A percentile compares a stretch with the other conserved stretches of the same genome.
phyloP scores from a whole-genome alignment of 2,888 invertebrate genomes.

The Tiliacea aurago region DNA sequence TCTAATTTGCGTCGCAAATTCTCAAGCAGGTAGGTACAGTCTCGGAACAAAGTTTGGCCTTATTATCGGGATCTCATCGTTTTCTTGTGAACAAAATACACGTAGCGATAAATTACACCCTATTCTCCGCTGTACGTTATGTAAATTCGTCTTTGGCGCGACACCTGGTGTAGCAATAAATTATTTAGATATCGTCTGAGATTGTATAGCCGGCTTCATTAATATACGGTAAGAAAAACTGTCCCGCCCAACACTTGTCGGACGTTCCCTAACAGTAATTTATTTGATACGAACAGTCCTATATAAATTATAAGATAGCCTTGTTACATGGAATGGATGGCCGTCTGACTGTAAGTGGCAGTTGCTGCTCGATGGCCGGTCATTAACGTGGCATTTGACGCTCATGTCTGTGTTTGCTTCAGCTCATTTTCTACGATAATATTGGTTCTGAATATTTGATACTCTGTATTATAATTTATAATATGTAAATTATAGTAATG shows the following conservation, averaged over 20 bases:
- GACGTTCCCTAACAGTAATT: slow-evolving; percentile 73
- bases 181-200: slow-evolving; percentile 86
- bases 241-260: slow-evolving; percentile 71
- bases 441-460: slow-evolving; percentile 25
- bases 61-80: slow-evolving; percentile 78
- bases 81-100: slow-evolving; percentile 77
- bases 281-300: slow-evolving; percentile 63
- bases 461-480: slow-evolving; percentile 14
- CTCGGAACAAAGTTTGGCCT: slow-evolving; percentile 62
- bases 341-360: slow-evolving; percentile 37
- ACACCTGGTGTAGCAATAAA: slow-evolving; percentile 85
- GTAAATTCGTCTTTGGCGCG: slow-evolving; percentile 82
- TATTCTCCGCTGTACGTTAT: slow-evolving; percentile 73
- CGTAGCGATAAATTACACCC: slow-evolving; percentile 76
- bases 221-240: slow-evolving; percentile 85
- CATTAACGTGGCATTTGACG: slow-evolving; percentile 40
- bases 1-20: slow-evolving; percentile 67
- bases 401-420: slow-evolving; percentile 21
- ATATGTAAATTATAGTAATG: slow-evolving; percentile 23
- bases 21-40: slow-evolving; percentile 30
- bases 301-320: slow-evolving; percentile 62
- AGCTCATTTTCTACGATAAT: slow-evolving; percentile 20
- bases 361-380: slow-evolving; percentile 31
- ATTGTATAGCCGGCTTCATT: slow-evolving; percentile 83
- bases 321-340: slow-evolving; percentile 33